These are phyloP conservation scores for Papilio xuthus DNA, from an alignment of 1,140 invertebrate species.

Conservation along the genomic window DNA sequence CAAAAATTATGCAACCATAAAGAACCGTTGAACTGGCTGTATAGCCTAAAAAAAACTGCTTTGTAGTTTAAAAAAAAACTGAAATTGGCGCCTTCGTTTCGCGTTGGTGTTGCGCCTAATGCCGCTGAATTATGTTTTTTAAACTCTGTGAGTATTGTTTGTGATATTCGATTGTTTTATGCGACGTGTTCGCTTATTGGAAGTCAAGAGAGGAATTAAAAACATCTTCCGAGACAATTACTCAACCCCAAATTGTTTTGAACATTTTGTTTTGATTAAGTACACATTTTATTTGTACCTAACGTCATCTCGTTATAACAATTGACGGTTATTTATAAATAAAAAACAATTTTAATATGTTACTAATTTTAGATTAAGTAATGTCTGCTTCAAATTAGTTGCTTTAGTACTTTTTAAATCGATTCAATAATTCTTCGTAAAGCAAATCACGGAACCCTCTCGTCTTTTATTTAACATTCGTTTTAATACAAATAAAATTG, in stretches of 20 bases:
- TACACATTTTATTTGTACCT: slow-evolving; percentile 17
- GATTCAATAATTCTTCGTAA: too few species aligned
- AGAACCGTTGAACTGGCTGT: slow-evolving; percentile 7
- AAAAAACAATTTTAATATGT: not conserved
- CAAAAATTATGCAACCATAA: slow-evolving; percentile 10
- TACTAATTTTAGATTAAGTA: not conserved
- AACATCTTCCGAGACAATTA: slow-evolving; percentile 16
- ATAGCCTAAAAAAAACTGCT: not conserved
- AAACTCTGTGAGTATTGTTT: slow-evolving; percentile 10
- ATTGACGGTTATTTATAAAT: not conserved
- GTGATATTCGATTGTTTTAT: slow-evolving; percentile 19
- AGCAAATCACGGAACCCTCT: not conserved
- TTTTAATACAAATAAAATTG: not conserved
- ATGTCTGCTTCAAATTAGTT: not conserved
- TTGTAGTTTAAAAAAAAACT: slow-evolving; percentile 1
- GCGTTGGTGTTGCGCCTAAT: not conserved
- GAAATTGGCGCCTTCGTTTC: slow-evolving; percentile 3
- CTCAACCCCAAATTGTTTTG: slow-evolving; percentile 19
- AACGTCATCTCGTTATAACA: not conserved
- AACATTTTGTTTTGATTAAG: slow-evolving; percentile 2
- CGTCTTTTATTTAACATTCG: not conserved
- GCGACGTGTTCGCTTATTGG: slow-evolving; percentile 18
- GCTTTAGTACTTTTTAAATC: too few species aligned
- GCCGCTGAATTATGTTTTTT: not conserved
- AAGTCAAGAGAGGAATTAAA: slow-evolving; percentile 16